Evolutionary conservation across 2,113 vertebrate genomes (phyloP), one percentile per base, ranked within the genome.

Genomic region (Zosterops hypoxanthus): DNA sequence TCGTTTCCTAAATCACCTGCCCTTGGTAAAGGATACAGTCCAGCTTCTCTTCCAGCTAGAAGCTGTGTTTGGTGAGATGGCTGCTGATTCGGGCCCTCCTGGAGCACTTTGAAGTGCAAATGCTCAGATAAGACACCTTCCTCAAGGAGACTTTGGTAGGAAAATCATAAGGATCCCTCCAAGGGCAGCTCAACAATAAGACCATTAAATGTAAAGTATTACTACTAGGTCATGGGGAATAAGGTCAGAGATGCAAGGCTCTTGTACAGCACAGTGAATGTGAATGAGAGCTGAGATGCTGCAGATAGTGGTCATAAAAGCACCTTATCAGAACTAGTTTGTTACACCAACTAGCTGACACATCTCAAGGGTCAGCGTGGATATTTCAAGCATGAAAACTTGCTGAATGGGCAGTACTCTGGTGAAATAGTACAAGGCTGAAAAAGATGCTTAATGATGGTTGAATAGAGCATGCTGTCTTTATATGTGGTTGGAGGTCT

Each of bases 151-250:
- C 33, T 88, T 92, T 41, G 5, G 1, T 14, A 71, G 72, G 20
- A 94, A 84, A 86, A 68, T 11, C 28, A 14, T 57, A 59, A 90
- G 72, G 23, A 93, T 86, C 29, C 59, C 64, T 93, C 80, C 64
- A 93, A 95, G 94, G 95, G 52, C 94, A 94, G 39, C 86, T 96
- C 82, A 94, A 91, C 80, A 88, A 57, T 91, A 91, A 94, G 69
- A 60, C 56, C 49, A 84, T 92, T 91, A 91, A 97, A 92, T 92
- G 68, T 94, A 15, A 95, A 92, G 31, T 49, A 89, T 92, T 89
- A 68, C 76, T 88, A 53, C 44, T 84, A 56, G 72, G 91, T 93
- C 72, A 68, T 47, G 60, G 64, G 47, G 69, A 89, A 49, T 92
- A 88, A 94, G 95, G 92, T 95, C 95, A 96, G 94, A 81, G 80